Conservation (phyloP, 2,797 vertebrate genomes). For the Brachyalestes nurse region DNA sequence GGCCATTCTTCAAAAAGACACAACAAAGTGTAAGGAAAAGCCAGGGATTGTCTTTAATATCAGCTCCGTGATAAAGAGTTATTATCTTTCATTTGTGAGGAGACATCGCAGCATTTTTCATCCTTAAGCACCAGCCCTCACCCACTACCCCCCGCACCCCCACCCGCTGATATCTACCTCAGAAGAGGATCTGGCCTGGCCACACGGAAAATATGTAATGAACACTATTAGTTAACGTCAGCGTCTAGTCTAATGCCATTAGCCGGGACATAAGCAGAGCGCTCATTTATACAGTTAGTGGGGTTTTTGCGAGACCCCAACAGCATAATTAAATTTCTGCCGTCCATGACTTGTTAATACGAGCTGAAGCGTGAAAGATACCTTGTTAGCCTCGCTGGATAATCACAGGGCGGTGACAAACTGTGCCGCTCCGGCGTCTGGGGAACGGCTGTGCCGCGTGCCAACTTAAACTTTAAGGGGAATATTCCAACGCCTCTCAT, state of each 20-base stretch:
- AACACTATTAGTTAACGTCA: conserved; percentile 82
- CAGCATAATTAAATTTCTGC: conserved; percentile 83
- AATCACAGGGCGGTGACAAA: conserved; percentile 66
- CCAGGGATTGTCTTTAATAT: conserved; percentile 3
- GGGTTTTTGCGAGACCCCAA: conserved; percentile 62
- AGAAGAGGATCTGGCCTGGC: conserved; percentile 66
- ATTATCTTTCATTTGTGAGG: conserved; percentile 52
- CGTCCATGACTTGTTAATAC: conserved; percentile 76
- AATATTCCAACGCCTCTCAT: not conserved
- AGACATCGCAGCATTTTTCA: conserved; percentile 54
- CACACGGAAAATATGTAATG: conserved; percentile 81
- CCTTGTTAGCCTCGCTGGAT: conserved; percentile 70
- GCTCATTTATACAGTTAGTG: conserved; percentile 56
- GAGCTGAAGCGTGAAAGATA: conserved; percentile 69
- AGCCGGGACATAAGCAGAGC: conserved; percentile 58
- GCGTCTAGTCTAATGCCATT: conserved; percentile 59
- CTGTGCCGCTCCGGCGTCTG: conserved; percentile 31
- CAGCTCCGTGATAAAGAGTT: conserved; percentile 30
- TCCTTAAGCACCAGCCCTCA: conserved; percentile 41
- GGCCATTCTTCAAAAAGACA: not conserved
- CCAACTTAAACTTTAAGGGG: conserved; percentile 8
- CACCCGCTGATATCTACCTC: conserved; percentile 64
- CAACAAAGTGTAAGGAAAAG: not conserved
- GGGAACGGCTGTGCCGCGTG: not conserved
- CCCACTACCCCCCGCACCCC: not conserved